Evolutionary conservation across 2,888 invertebrate genomes (phyloP).

Genomic region (Idaea aversata): DNA sequence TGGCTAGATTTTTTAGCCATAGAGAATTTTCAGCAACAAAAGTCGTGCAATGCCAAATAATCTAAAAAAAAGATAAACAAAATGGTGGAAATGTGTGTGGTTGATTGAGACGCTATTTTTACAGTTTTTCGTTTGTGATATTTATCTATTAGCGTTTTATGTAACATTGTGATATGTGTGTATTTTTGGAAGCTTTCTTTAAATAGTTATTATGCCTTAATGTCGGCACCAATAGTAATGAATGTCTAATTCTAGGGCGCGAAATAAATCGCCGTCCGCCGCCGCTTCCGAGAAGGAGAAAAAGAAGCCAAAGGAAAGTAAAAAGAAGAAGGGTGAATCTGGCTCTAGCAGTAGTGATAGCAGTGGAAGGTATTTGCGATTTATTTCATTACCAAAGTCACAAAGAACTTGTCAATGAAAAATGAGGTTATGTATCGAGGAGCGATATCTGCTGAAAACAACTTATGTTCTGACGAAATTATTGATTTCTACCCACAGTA

Average conservation of each 20-base stretch:
- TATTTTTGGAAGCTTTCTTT: background rate
- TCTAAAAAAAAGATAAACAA: background rate
- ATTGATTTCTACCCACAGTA: background rate
- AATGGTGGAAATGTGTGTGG: slow-evolving; percentile 7
- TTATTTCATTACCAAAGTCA: slow-evolving; percentile 7
- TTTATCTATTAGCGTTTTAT: background rate
- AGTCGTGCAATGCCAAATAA: background rate
- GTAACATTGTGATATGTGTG: background rate
- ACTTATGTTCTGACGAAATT: background rate
- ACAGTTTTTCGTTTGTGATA: slow-evolving; percentile 2
- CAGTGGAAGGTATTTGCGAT: slow-evolving; percentile 81
- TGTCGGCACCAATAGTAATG: background rate
- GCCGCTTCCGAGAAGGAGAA: slow-evolving; percentile 84
- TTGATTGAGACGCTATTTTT: slow-evolving; percentile 21
- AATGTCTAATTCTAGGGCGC: slow-evolving; percentile 81
- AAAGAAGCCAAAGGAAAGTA: slow-evolving; percentile 80
- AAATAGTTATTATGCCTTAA: background rate
- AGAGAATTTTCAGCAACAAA: background rate
- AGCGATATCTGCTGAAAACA: background rate
- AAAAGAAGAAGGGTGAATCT: slow-evolving; percentile 85
- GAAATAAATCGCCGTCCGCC: slow-evolving; percentile 86
- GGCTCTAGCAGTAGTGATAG: slow-evolving; percentile 91
- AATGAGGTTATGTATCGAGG: background rate
- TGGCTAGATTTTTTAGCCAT: too few species aligned
- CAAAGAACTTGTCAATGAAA: background rate